A percentile compares a stretch with the other conserved stretches of the same genome.
phyloP scores from a whole-genome alignment of 2,797 vertebrate species.

The Paguma larvata region DNA sequence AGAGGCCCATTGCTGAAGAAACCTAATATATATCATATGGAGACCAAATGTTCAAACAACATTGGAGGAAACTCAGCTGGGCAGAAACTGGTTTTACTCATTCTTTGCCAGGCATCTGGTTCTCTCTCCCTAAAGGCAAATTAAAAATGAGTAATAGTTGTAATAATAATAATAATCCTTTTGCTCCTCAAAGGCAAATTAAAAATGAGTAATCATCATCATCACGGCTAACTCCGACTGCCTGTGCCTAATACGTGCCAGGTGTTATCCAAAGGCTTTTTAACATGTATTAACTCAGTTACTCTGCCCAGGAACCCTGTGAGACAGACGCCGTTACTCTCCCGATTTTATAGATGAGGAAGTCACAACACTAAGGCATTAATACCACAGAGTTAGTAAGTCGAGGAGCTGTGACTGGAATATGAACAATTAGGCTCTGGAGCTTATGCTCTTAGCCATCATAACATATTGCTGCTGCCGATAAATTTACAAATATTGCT shows the following conservation, averaged over 20 bases:
- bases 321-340: not conserved
- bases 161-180: conserved; percentile 24
- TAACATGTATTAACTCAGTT: not conserved
- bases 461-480: not conserved
- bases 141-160: conserved; percentile 64
- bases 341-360: conserved; percentile 15
- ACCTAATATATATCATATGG: conserved; percentile 25
- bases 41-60: conserved; percentile 64
- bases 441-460: not conserved
- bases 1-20: not conserved
- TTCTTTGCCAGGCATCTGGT: conserved; percentile 50
- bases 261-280: conserved; percentile 39
- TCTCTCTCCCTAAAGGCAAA: conserved; percentile 62
- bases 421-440: not conserved
- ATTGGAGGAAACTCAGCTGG: conserved; percentile 54
- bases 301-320: not conserved
- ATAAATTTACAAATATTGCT: not conserved
- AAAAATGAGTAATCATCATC: conserved; percentile 52
- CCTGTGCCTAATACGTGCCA: not conserved
- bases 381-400: not conserved
- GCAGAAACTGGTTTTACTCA: conserved; percentile 32
- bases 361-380: not conserved
- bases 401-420: not conserved
- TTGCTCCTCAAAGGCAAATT: conserved; percentile 55
- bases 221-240: not conserved